Percentiles rank a stretch among this genome's conserved stretches.
phyloP scores from a whole-genome alignment of 1,140 invertebrate species.

The Daktulosphaira vitifoliae region DNA sequence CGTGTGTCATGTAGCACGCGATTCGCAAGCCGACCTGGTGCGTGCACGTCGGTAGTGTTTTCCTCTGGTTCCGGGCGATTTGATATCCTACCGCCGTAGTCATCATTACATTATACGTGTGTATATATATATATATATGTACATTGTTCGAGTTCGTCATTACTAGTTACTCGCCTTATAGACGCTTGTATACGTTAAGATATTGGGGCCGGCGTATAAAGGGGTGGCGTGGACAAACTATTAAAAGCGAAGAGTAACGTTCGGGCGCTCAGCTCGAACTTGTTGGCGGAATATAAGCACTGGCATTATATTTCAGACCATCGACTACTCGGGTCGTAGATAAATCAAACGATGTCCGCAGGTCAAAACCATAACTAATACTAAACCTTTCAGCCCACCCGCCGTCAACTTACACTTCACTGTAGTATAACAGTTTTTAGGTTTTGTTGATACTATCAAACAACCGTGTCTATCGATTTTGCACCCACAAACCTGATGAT shows the following conservation, averaged over 20 bases:
- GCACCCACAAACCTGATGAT: not conserved
- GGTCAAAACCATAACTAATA: constrained; percentile 25
- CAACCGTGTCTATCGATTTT: not conserved
- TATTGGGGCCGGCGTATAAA: too few relatives aligned
- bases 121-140: too few relatives aligned
- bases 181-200: too few relatives aligned
- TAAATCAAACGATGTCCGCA: constrained; percentile 26
- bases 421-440: not conserved
- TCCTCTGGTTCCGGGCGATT: constrained; percentile 20
- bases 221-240: not conserved
- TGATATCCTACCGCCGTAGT: constrained; percentile 1
- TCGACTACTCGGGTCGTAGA: constrained; percentile 20
- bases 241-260: constrained; percentile 16
- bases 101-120: too few relatives aligned
- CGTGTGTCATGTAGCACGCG: too few relatives aligned
- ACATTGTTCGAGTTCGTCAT: too few relatives aligned
- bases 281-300: not conserved
- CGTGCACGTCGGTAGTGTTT: not conserved
- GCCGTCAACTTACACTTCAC: too few relatives aligned
- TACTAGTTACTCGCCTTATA: too few relatives aligned
- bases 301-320: constrained; percentile 28
- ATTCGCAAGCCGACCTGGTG: too few relatives aligned
- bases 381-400: not conserved
- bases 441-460: not conserved
- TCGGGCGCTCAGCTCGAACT: too few relatives aligned